phyloP scores from a whole-genome alignment of 2,797 vertebrate genomes.

The Labroides dimidiatus region DNA sequence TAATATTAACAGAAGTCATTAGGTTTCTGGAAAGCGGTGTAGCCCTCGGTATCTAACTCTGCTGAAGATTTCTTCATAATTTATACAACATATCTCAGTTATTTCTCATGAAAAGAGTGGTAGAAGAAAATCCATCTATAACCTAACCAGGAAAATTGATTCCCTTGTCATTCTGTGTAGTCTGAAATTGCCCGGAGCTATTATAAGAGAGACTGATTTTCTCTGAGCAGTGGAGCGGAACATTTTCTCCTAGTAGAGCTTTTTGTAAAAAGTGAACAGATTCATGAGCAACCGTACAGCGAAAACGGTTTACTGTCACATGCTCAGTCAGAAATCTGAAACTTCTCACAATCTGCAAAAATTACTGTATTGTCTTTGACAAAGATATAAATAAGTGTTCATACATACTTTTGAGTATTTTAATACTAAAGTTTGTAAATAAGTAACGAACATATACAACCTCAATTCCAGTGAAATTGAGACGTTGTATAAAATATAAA shows the following conservation, averaged over 20 bases:
- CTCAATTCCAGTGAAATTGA: no score
- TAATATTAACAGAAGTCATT: constrained; percentile 57
- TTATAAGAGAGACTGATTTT: constrained; percentile 78
- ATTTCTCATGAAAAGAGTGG: constrained; percentile 67
- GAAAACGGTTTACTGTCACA: constrained; percentile 53
- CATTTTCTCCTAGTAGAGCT: constrained; percentile 57
- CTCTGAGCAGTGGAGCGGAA: constrained; percentile 72
- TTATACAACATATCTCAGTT: constrained; percentile 71
- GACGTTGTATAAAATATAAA: no score
- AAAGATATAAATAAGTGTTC: neutral
- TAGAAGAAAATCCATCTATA: constrained; percentile 78
- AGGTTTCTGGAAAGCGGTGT: constrained; percentile 21
- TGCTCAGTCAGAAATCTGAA: constrained; percentile 39
- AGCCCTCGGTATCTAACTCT: constrained; percentile 30
- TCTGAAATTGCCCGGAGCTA: constrained; percentile 83
- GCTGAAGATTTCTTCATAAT: constrained; percentile 71
- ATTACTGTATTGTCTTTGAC: constrained; percentile 1
- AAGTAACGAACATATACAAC: no score
- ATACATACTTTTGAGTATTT: no score
- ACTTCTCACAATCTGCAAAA: constrained; percentile 9
- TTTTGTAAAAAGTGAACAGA: constrained; percentile 69
- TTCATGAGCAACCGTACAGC: constrained; percentile 60
- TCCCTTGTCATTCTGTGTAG: constrained; percentile 83
- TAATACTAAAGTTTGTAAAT: no score
- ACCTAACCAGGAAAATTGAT: constrained; percentile 85